Evolutionary conservation across 2,797 vertebrate genomes (phyloP).

Genomic region (Gymnoscopelus braueri): DNA sequence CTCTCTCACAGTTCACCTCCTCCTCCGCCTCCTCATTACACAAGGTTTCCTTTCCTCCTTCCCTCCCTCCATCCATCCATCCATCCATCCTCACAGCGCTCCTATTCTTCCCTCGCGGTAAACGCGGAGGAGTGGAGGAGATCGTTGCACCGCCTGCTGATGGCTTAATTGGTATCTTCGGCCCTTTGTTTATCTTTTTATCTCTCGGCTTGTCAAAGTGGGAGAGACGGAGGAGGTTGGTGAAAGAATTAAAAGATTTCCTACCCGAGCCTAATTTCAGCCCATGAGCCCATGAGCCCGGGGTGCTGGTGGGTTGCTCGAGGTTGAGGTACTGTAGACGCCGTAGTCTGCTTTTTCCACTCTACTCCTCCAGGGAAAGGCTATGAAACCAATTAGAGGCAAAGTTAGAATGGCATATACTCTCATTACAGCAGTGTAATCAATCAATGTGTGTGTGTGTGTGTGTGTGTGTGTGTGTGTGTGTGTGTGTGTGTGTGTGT

Average conservation of each 20-base stretch:
- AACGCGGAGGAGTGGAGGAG: constrained; percentile 44
- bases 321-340: constrained; percentile 25
- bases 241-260: constrained; percentile 52
- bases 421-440: constrained; percentile 51
- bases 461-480: neutral
- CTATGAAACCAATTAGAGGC: constrained; percentile 52
- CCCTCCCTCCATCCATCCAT: neutral
- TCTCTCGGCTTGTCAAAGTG: constrained; percentile 36
- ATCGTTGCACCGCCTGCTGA: constrained; percentile 55
- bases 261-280: too few species aligned
- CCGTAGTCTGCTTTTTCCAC: constrained; percentile 5
- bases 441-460: constrained; percentile 36
- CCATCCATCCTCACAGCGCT: neutral
- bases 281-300: too few species aligned
- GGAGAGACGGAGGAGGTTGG: constrained; percentile 37
- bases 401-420: constrained; percentile 51
- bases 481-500: constrained; percentile 17
- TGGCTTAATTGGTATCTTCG: constrained; percentile 63
- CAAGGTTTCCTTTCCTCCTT: constrained; percentile 27
- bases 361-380: constrained; percentile 32
- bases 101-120: neutral
- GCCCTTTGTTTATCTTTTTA: constrained; percentile 61
- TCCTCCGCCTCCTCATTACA: constrained; percentile 28
- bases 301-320: constrained; percentile 13
- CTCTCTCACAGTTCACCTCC: constrained; percentile 50